Evolutionary conservation across 2,797 vertebrate genomes (phyloP), one percentile per base, ranked within the genome.

Genomic region (Leuciscus waleckii): DNA sequence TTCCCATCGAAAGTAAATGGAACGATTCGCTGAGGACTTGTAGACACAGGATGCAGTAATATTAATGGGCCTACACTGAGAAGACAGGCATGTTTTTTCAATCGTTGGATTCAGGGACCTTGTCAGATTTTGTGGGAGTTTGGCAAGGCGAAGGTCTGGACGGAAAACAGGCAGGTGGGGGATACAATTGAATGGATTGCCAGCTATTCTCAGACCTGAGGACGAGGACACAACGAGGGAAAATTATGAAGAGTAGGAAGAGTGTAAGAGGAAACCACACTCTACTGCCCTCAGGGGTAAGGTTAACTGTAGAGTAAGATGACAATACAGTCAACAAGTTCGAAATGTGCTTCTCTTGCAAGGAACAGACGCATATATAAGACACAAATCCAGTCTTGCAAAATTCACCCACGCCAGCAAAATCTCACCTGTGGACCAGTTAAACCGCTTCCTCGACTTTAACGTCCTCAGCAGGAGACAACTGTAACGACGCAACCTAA

Each of bases 401-500:
- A 79, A 82, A 86, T 84, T 85, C 73, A 83, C 80, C 70, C 69
- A 61, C 63, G 70, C 51, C 39, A 49, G 39, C 73, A 67, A 82
- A 85, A 90, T 90, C 88, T 87, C 85, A 92, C 92, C 91, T 89
- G 79, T 43, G 81, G 91, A 87, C 82, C 79, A 65, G 85, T 85
- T 83, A 81, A 87, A 89, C 87, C 41, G 86, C 88, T 81, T 88
- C 70, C 46, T 49, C 87, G 51, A 81, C 79, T 86, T 83, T 77
- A 88, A 86, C 70, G 49, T 84, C 79, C 80, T 67, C 79, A 75
- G 39, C 19, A 54, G 43, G 73, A 79, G 51, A 68, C 32, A 90
- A 91, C 86, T 93, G 91, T 90, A 94, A 94, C 90, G 89, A 92
- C 93, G 89, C 89, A 26, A 84, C 21, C 54, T 79, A 88, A 84